Evolutionary conservation across 2,888 invertebrate genomes (phyloP), one percentile per base, ranked within the genome.

Genomic region (Apamea crenata): DNA sequence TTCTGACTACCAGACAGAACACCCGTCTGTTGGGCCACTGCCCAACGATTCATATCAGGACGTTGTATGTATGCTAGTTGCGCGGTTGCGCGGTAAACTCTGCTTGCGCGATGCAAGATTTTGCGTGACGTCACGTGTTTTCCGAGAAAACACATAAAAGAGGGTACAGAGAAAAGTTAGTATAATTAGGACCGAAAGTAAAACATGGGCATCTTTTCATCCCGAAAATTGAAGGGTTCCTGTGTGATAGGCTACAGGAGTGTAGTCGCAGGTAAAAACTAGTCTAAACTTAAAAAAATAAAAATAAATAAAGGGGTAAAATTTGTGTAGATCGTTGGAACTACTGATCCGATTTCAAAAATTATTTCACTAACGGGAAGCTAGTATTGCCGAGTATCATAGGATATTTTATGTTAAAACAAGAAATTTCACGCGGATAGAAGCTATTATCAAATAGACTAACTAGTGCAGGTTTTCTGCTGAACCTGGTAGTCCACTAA

Each of bases 401-500:
- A 5, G 36, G 36, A 36, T 36, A 56, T 3, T 59, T n/a, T 59
- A 29, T 14, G n/a, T n/a, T n/a, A 14, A 59, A 59, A n/a, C n/a
- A 59, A 53, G 5, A 59, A 29, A 59, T 14, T 12, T 4, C 59
- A n/a, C 7, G 61, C 1, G 7, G 29, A 1, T 16, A 61, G 29
- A 7, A 29, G 29, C 2, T 16, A 61, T 2, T 21, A 50, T 2
- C 1, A 21, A 53, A 44, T 21, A 8, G 56, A 90, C 94, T 93
- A 77, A 96, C 96, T 93, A 0, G 93, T 86, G 68, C 96, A 96
- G 0, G 96, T 96, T 82, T 93, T 94, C 87, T 95, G 94, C 63
- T 95, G 93, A 0, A 96, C 96, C 84, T 96, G 95, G 47, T 92
- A 94, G 71, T 96, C 94, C 0, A 96, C 94, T 36, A 96, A 88